Evolutionary conservation across 2,113 vertebrate species (phyloP).

Genomic region (Nipponia nippon): DNA sequence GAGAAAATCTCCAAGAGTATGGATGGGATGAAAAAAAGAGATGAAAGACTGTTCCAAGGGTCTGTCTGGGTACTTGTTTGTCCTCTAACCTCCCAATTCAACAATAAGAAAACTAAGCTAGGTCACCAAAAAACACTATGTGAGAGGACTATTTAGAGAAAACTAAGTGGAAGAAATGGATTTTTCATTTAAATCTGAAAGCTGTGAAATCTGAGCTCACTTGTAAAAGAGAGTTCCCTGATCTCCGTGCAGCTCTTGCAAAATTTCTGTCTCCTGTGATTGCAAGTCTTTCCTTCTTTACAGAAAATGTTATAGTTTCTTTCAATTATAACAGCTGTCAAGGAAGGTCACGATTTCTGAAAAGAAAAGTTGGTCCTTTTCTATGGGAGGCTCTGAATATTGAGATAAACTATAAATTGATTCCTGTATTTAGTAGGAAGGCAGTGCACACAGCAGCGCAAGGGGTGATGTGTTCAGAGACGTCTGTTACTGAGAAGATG

Average conservation of each 20-base stretch:
- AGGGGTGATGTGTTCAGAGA: background rate
- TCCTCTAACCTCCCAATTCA: background rate
- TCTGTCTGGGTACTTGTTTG: background rate
- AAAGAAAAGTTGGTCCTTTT: background rate
- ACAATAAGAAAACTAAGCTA: background rate
- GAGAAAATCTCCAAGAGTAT: background rate
- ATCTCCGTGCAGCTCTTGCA: background rate
- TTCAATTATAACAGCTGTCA: background rate
- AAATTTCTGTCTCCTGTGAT: background rate
- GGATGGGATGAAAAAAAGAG: background rate
- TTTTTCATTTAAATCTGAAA: constrained; percentile 5
- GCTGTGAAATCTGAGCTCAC: background rate
- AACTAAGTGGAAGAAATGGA: background rate
- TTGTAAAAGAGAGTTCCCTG: background rate
- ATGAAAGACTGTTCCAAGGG: background rate
- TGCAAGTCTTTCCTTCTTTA: background rate
- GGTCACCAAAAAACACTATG: background rate
- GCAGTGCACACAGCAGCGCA: background rate
- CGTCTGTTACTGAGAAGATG: background rate
- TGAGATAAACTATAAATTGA: background rate
- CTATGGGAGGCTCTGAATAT: constrained; percentile 1
- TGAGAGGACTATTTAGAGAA: background rate
- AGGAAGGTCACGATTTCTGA: background rate
- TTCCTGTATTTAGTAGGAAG: background rate
- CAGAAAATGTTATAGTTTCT: background rate